Base-by-base conservation (phyloP, 2,113 vertebrate species). In the Caranx melampygus region DNA sequence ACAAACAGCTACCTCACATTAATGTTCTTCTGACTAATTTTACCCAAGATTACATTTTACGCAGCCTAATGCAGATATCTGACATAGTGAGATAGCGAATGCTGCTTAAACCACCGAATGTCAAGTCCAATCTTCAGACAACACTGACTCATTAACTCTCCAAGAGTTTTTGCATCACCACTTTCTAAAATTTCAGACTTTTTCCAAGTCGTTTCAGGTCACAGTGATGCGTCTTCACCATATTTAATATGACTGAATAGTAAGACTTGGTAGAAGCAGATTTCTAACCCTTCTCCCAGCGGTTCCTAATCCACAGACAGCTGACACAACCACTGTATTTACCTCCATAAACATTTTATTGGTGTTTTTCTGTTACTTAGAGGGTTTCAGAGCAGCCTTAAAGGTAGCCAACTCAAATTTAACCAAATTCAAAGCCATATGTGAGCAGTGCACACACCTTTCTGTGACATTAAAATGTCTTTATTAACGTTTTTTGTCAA, bases 31-130 rank as follows among this genome's bases (percentile, higher is more conserved):
- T 37, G 7, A 37, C 7, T 26, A 26, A 26, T 2, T 26, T 26
- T 26, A 26, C 26, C 26, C 26, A 20, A n/a, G 20, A 6, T 37
- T 15, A 64, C 15, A 51, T 51, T 62, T 33, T 54, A 16, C 45
- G 16, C 26, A 2, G 33, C 42, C 15, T 26, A 9, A 9, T 58
- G 33, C 54, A 54, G 51, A 64, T 61, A 75, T 71, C 3, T 10
- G 2, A 47, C 1, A 45, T 31, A 75, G 78, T 54, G 16, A 61
- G 49, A 51, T 18, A 21, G 3, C 5, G 15, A 42, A 42, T 14
- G 47, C 35, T 5, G 8, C 26, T 34, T n/a, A 34, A 60, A 26
- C 51, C 44, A 31, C 16, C 45, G 81, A 70, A 87, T 74, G 77
- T 78, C 69, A 73, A 49, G 35, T 65, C 35, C 40, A 51, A 47